phyloP scores from a whole-genome alignment of 2,797 vertebrate genomes.

The Girardinus metallicus region DNA sequence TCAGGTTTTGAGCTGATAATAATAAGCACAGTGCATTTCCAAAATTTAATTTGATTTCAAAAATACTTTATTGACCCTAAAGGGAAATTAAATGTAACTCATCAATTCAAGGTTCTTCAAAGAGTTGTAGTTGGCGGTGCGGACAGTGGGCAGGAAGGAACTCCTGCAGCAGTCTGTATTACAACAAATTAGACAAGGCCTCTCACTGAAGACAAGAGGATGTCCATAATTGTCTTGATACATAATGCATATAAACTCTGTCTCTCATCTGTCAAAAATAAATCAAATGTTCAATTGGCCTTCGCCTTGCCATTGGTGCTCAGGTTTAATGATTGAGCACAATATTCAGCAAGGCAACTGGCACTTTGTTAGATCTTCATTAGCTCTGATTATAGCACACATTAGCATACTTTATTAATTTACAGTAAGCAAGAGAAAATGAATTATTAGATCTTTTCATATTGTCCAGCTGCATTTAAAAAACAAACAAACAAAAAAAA shows the following conservation, averaged over 20 bases:
- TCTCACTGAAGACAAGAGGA: no score
- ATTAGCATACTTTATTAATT: background rate
- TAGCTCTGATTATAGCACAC: background rate
- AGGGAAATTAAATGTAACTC: no score
- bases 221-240: no score
- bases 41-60: no score
- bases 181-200: no score
- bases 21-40: background rate
- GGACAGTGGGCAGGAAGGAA: no score
- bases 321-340: background rate
- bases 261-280: background rate
- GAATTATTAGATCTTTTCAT: background rate
- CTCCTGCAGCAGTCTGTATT: no score
- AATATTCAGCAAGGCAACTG: background rate
- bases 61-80: no score
- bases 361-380: background rate
- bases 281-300: background rate
- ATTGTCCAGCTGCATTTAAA: background rate
- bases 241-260: background rate
- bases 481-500: no score
- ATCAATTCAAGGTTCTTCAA: no score
- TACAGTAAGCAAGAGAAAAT: background rate
- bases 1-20: no score
- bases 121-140: no score
- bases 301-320: background rate